phyloP scores from a whole-genome alignment of 1,140 invertebrate species.

The Thrips palmi region DNA sequence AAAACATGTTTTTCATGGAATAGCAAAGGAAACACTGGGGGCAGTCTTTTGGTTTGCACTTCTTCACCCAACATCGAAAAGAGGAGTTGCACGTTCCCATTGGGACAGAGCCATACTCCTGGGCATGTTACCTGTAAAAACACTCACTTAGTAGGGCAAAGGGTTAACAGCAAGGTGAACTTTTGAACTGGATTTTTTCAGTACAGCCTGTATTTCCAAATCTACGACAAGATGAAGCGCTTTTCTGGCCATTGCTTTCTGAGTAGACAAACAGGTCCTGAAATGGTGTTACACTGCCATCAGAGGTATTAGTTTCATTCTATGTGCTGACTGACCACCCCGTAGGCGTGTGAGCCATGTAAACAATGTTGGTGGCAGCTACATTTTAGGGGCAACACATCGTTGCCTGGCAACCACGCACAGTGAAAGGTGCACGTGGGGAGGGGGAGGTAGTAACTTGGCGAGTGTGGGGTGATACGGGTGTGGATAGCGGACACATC shows the following conservation, averaged over 20 bases:
- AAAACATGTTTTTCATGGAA: constrained; percentile 45
- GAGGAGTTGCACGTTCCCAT: constrained; percentile 40
- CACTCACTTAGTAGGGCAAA: neutral
- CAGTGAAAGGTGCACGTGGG: no score
- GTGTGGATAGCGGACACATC: no score
- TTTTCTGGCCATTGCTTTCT: constrained; percentile 8
- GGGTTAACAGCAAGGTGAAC: neutral
- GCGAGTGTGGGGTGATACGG: no score
- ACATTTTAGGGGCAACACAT: no score
- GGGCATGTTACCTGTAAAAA: constrained; percentile 43
- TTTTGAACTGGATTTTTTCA: neutral
- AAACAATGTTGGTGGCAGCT: no score
- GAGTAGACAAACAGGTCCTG: no score
- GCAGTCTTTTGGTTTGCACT: constrained; percentile 33
- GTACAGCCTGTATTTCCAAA: constrained; percentile 9
- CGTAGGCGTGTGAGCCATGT: no score
- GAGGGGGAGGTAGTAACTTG: no score
- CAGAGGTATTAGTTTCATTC: no score
- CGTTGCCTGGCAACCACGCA: no score
- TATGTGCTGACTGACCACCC: no score
- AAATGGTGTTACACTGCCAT: no score
- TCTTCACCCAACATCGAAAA: constrained; percentile 36
- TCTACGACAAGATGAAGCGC: constrained; percentile 9
- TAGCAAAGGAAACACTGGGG: constrained; percentile 39
- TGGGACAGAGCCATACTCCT: constrained; percentile 52